phyloP scores from a whole-genome alignment of 2,888 invertebrate genomes.

The Drosophila meridionalis region DNA sequence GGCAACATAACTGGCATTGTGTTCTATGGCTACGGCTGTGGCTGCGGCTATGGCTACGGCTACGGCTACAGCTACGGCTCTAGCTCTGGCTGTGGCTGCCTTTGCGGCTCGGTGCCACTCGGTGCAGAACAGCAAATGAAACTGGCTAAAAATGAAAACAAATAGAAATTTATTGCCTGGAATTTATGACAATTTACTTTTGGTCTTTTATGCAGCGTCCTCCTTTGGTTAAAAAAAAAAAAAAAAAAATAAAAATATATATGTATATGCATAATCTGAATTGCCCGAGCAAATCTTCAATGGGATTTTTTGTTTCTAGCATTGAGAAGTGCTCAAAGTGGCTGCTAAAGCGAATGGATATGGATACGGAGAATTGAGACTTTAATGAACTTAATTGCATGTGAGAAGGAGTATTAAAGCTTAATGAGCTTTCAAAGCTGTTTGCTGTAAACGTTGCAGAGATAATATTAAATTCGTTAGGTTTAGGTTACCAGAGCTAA shows the following conservation, averaged over 20 bases:
- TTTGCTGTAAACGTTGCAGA: neutral
- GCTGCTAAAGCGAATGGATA: neutral
- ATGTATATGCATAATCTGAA: conserved; percentile 6
- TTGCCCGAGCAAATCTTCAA: conserved; percentile 9
- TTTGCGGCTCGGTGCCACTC: conserved; percentile 30
- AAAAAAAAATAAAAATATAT: neutral
- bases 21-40: conserved; percentile 15
- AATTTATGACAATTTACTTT: conserved; percentile 81
- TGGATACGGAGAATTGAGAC: neutral
- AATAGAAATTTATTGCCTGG: conserved; percentile 83
- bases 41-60: neutral
- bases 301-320: neutral
- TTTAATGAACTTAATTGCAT: neutral
- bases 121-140: conserved; percentile 35
- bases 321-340: conserved; percentile 11
- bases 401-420: neutral
- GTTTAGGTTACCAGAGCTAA: neutral
- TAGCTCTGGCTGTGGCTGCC: conserved; percentile 11
- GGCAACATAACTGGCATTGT: conserved; percentile 44
- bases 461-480: too few species aligned
- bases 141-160: conserved; percentile 69
- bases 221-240: neutral
- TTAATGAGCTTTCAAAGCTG: neutral
- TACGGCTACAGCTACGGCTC: neutral
- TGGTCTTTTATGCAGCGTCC: conserved; percentile 32